Conservation (phyloP, 2,113 vertebrate genomes). For the Muscicapa adusta region DNA sequence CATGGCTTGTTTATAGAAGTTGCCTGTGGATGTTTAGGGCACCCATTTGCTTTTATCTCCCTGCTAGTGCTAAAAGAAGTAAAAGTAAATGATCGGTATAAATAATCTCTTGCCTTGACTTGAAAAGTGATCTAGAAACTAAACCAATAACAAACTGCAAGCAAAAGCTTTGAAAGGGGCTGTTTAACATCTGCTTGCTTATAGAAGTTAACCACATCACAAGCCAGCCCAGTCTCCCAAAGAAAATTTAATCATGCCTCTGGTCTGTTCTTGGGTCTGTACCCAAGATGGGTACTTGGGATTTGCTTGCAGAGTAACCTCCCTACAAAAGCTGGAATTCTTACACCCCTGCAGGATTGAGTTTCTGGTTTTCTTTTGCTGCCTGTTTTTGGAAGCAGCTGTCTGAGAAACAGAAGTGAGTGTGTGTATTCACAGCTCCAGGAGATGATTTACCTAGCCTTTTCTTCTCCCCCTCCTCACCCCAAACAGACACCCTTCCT, state of each 20-base stretch:
- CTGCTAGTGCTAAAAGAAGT: background rate
- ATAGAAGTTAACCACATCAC: background rate
- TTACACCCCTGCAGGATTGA: background rate
- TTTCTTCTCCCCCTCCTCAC: background rate
- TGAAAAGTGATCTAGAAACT: slow-evolving; percentile 20
- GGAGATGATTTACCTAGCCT: background rate
- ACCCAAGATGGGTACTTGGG: background rate
- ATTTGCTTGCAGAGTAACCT: background rate
- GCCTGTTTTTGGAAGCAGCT: background rate
- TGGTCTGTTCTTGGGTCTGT: background rate
- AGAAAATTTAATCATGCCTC: background rate
- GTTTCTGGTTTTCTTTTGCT: background rate
- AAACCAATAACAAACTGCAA: background rate
- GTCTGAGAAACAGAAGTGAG: background rate
- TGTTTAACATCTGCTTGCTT: background rate
- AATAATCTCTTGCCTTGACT: background rate
- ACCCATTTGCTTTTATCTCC: background rate
- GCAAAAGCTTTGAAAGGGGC: background rate
- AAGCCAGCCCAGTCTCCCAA: background rate
- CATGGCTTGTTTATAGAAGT: background rate
- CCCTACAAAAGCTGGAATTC: background rate
- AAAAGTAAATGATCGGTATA: background rate
- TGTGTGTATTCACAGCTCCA: background rate
- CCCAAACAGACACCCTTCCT: background rate
- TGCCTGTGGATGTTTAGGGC: background rate